Base-by-base conservation (phyloP, 1,140 invertebrate genomes). In the Spodoptera frugiperda region DNA sequence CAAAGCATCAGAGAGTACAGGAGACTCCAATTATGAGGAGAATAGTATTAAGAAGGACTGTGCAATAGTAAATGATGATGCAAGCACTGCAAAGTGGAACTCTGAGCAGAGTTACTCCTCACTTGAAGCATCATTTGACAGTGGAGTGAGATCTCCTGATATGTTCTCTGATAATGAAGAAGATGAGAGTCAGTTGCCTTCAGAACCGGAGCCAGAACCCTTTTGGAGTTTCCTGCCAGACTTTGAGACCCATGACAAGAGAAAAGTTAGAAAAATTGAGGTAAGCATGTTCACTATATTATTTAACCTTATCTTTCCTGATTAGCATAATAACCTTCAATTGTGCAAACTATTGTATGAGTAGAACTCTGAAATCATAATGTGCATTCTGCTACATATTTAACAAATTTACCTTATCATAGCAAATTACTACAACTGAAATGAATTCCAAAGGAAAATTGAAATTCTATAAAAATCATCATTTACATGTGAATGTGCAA, bases 161-260 rank as follows among this genome's bases (percentile, higher is more conserved):
- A 91, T 95, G 83, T 95, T 95, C 81, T 94, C 93, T 81, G 95
- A 95, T 85, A 91, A 93, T 59, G 94, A 95, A 51, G 87, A 87
- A 63, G 77, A 84, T 4, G 79, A 86, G 3, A 39, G 33, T 15
- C 54, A 39, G 59, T 19, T 76, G 44, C 44, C 76, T 48, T 80
- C 83, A 53, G 83, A 86, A 30, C 80, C 83, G 55, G 83, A 86
- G 44, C 68, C 78, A 54, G 85, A 89, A 65, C 88, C 90, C 54
- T 89, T 91, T 76, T 92, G 92, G 90, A 84, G 72, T 59, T 93
- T 93, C 65, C 72, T 94, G 0, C 89, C 89, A 74, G 87, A 94
- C 67, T 89, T 81, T 87, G 92, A 94, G 85, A 81, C 83, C 46
- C 85, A 86, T 89, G 91, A 94, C 57, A 94, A 90, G 75, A 89